Evolutionary conservation across 2,888 invertebrate species (phyloP), one percentile per base, ranked within the genome.

Genomic region (Phanerotoma sp.): DNA sequence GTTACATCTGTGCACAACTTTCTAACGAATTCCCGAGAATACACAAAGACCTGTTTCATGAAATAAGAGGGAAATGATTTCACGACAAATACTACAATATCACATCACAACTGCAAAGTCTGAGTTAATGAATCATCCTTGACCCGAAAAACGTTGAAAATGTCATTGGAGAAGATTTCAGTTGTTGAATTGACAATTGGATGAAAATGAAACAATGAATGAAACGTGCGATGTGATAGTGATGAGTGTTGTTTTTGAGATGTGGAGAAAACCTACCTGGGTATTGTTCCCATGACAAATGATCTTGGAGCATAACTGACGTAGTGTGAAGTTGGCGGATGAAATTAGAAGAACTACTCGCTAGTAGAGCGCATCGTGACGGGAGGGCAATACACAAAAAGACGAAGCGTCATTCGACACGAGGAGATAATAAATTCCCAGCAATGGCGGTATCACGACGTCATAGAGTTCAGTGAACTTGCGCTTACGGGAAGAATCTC

Each of bases 361-460:
- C 46, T 46, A 42, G 33, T 42, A 48, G 16, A 25, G 40, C 18
- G 47, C 22, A 33, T 28, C 20, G 30, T 21, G 41, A 42, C 33
- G 48, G 45, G 41, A 22, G 41, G 54, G 41, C 41, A 47, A 52
- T 41, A 53, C 22, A 16, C 28, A 42, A 54, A 51, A 52, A 53
- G 47, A 53, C 20, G 63, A 64, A 64, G 63, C 66, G 62, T 63
- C 62, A 66, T 63, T 62, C 69, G 64, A 64, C 56, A 56, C 58
- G 56, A 52, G 62, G 65, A 63, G 69, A 71, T 70, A 71, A 73
- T 73, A 69, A 73, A 70, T 73, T 71, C 70, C 63, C 66, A 64
- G 67, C 68, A 66, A 68, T 69, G 66, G 63, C 60, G 60, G 62
- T 62, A 63, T 63, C 64, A 56, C 65, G 54, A 42, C 47, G 58